A percentile compares a stretch with the other conserved stretches of the same genome.
Conservation (phyloP, 2,888 invertebrate species). For the Asteroscopus sphinx region DNA sequence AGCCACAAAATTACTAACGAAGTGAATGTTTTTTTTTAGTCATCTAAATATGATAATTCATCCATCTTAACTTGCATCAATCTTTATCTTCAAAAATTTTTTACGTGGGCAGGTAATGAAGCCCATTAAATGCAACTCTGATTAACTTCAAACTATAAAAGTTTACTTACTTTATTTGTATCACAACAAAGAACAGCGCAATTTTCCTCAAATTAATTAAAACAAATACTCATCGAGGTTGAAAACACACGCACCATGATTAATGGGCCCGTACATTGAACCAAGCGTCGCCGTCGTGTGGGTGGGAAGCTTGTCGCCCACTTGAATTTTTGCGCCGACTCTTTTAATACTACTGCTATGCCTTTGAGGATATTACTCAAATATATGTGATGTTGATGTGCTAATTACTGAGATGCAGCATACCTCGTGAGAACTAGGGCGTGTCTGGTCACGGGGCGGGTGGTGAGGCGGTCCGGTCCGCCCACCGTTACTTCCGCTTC, state of each 20-base stretch:
- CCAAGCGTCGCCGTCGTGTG: constrained; percentile 42
- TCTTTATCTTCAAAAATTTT: neutral
- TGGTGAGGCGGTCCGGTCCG: constrained; percentile 85
- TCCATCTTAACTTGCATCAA: neutral
- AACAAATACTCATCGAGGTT: constrained; percentile 29
- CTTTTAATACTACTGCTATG: constrained; percentile 19
- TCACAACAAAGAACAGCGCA: neutral
- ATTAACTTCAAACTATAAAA: no score
- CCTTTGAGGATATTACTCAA: constrained; percentile 15
- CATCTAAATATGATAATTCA: no score
- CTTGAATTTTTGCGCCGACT: constrained; percentile 42
- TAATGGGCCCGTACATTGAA: constrained; percentile 58
- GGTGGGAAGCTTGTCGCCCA: constrained; percentile 56
- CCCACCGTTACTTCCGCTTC: constrained; percentile 88
- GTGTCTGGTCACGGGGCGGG: constrained; percentile 85
- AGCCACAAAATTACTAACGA: no score
- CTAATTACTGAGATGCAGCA: constrained; percentile 82
- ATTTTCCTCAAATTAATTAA: constrained; percentile 12
- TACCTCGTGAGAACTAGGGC: constrained; percentile 80
- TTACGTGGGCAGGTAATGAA: no score
- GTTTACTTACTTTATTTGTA: neutral
- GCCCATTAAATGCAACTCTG: no score
- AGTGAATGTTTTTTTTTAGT: no score
- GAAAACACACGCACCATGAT: constrained; percentile 48
- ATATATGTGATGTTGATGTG: constrained; percentile 52